These are phyloP conservation scores for Drosophila mercatorum DNA, from an alignment of 2,888 invertebrate species.

Conservation along the genomic window DNA sequence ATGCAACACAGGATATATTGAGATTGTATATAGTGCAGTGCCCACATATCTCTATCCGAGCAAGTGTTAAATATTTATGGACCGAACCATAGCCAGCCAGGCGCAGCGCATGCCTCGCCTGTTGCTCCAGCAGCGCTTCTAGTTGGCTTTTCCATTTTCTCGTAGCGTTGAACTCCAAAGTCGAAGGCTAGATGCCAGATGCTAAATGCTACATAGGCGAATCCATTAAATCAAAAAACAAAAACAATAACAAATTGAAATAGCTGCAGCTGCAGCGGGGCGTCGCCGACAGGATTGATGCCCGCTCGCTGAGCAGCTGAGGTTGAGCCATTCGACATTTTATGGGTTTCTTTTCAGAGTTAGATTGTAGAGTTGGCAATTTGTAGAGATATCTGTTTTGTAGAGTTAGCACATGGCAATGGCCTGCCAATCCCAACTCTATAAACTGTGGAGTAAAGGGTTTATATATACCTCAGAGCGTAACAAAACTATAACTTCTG, in stretches of 20 bases:
- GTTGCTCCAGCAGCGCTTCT: conserved; percentile 1
- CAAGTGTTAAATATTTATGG: conserved; percentile 60
- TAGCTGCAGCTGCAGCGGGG: neutral
- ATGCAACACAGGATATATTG: conserved; percentile 66
- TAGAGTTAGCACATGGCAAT: neutral
- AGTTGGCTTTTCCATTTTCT: conserved; percentile 15
- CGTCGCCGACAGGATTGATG: neutral
- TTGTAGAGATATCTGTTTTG: neutral
- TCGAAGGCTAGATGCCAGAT: conserved; percentile 44
- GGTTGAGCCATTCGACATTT: too few species aligned
- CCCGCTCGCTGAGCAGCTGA: neutral
- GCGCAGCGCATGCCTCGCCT: conserved; percentile 14
- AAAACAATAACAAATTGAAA: neutral
- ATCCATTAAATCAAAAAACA: conserved; percentile 7
- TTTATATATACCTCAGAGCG: too few species aligned
- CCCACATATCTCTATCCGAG: conserved; percentile 25
- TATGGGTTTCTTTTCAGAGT: too few species aligned
- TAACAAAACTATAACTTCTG: too few species aligned
- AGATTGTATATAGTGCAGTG: conserved; percentile 45
- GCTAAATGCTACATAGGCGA: conserved; percentile 7
- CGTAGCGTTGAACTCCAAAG: conserved; percentile 49
- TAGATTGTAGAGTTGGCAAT: too few species aligned
- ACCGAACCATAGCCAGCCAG: conserved; percentile 1
- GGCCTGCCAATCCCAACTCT: neutral
- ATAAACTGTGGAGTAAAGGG: too few species aligned